A percentile compares a stretch with the other conserved stretches of the same genome.
These are phyloP conservation scores for Oncorhynchus masou DNA, from an alignment of 2,113 vertebrate species.

Conservation along the genomic window DNA sequence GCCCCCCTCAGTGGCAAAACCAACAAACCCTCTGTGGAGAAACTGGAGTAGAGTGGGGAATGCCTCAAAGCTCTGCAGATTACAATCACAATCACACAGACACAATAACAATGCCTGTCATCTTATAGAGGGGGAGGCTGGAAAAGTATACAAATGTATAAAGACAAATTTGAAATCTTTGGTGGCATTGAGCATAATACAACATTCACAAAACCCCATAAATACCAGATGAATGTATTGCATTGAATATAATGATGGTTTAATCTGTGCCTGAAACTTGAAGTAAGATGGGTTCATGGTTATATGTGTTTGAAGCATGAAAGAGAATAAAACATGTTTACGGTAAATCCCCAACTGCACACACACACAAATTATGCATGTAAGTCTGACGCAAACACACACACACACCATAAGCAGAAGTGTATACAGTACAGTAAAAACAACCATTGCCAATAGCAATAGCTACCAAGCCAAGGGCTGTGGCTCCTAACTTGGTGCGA, in stretches of 20 bases:
- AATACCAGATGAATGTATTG: too few relatives aligned
- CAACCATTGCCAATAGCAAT: constrained; percentile 6
- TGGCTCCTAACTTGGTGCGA: constrained; percentile 28
- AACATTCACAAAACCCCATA: not conserved
- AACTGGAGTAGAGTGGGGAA: not conserved
- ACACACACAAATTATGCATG: too few relatives aligned
- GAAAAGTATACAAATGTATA: not conserved
- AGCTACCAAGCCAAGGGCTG: constrained; percentile 29
- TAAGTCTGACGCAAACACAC: too few relatives aligned
- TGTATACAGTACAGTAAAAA: not conserved
- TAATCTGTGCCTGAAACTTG: too few relatives aligned
- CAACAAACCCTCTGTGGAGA: not conserved
- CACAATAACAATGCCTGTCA: not conserved
- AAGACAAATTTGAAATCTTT: not conserved
- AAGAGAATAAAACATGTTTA: too few relatives aligned
- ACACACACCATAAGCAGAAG: not conserved
- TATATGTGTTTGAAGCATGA: too few relatives aligned
- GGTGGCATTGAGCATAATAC: not conserved
- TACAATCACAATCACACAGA: not conserved
- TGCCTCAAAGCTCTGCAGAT: not conserved
- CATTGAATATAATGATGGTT: too few relatives aligned
- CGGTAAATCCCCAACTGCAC: too few relatives aligned
- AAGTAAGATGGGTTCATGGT: too few relatives aligned
- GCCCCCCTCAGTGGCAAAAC: not conserved
- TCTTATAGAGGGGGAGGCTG: not conserved